Percentiles rank a stretch among this genome's conserved stretches.
Evolutionary conservation across 2,113 vertebrate species (phyloP).

Genomic region (Marmota flaviventris): DNA sequence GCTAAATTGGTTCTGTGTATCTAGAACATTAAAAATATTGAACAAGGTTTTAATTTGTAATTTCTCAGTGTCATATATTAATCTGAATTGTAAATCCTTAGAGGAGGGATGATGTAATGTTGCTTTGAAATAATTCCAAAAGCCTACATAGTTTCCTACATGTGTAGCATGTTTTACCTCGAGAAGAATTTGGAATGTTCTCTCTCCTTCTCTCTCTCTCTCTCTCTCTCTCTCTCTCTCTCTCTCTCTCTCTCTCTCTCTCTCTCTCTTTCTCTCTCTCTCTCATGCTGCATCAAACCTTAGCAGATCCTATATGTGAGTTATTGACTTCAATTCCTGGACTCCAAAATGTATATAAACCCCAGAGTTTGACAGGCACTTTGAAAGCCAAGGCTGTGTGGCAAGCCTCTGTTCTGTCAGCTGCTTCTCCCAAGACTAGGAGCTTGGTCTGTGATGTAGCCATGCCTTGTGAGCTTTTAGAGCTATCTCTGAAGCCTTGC

Average conservation of each 20-base stretch:
- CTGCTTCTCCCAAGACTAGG: neutral
- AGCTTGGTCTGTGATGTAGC: neutral
- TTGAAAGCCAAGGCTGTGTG: neutral
- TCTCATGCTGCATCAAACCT: neutral
- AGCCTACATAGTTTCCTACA: neutral
- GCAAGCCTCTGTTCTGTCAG: neutral
- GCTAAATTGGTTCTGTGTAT: neutral
- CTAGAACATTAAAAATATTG: neutral
- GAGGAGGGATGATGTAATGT: neutral
- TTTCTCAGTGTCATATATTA: neutral
- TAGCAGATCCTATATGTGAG: neutral
- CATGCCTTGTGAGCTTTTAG: no score
- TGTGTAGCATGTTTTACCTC: neutral
- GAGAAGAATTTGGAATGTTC: neutral
- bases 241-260: accelerated
- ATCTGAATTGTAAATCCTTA: neutral
- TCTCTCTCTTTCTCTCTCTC: accelerated
- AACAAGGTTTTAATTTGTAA: neutral
- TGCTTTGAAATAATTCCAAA: neutral
- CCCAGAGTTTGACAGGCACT: neutral
- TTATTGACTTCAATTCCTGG: neutral
- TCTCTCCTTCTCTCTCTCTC: accelerated
- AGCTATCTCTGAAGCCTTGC: neutral
- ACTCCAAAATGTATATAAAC: neutral
- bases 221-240: accelerated